Conservation (phyloP, 2,888 invertebrate genomes). For the Meiosimyza decipiens region DNA sequence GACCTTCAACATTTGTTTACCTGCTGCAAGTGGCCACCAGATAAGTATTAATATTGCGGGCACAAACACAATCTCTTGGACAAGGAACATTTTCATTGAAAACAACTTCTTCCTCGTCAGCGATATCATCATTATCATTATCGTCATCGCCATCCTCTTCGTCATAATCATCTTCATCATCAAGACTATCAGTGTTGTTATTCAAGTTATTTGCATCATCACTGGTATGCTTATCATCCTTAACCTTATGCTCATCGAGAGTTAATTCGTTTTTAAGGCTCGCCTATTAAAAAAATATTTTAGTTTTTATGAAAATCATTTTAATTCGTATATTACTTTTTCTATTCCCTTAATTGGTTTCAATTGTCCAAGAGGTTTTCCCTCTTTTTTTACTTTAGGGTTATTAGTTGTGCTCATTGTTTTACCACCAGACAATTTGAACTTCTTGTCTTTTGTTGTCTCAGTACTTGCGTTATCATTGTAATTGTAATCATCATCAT, state of each 20-base stretch:
- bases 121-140: constrained; percentile 54
- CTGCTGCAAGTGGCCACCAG: constrained; percentile 76
- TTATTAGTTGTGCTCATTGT: constrained; percentile 41
- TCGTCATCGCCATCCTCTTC: constrained; percentile 56
- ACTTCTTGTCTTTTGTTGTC: constrained; percentile 46
- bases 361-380: constrained; percentile 50
- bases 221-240: constrained; percentile 40
- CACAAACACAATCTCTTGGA: constrained; percentile 74
- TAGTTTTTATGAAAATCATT: not conserved
- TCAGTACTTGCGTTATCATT: constrained; percentile 46
- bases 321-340: constrained; percentile 42
- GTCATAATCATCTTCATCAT: constrained; percentile 51
- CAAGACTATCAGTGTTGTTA: constrained; percentile 49
- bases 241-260: constrained; percentile 33
- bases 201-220: constrained; percentile 50
- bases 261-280: too few relatives aligned
- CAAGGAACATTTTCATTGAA: constrained; percentile 69
- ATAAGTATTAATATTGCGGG: constrained; percentile 71
- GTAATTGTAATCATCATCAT: constrained; percentile 55
- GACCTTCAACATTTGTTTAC: constrained; percentile 40
- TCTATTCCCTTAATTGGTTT: constrained; percentile 53
- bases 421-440: constrained; percentile 33
- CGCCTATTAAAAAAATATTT: too few relatives aligned
- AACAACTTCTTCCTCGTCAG: constrained; percentile 60
- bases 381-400: constrained; percentile 37